Base-by-base conservation (phyloP, 2,113 vertebrate species). In the Bucco capensis region DNA sequence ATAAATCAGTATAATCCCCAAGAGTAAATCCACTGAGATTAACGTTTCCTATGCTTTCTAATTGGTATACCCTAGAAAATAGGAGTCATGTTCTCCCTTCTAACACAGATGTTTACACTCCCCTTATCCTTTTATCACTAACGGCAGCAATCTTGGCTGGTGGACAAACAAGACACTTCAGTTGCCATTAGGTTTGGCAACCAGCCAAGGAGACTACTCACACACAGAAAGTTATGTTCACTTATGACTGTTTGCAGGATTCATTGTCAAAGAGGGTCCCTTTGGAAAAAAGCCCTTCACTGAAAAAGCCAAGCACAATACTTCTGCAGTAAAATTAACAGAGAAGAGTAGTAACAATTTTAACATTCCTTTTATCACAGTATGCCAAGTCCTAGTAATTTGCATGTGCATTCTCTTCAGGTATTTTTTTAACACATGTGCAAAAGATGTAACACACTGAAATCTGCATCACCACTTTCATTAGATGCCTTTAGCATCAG, bases 61-160 rank as follows among this genome's bases (percentile, higher is more conserved):
- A 84, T 75, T 89, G 84, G 37, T 65, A 56, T 42, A 91, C 69
- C 65, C 72, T 61, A 80, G 84, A 86, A 95, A 93, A 94, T 0
- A 72, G 47, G 74, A 93, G 67, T 71, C 7, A 8, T 9, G 3
- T 53, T 89, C 69, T 75, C 53, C 85, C 74, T 76, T 78, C 86
- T 44, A 74, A 93, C 76, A 85, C 80, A 92, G 89, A 94, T 91
- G 88, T 96, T 95, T 94, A 94, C 88, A 66, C 65, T 94, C 83
- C 62, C 50, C 67, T 42, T 72, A 58, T 0, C 77, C 84, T 93
- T 94, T 94, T 96, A 95, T 95, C 93, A 92, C 78, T 62, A 95
- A 93, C 50, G 4, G 86, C 92, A 95, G 89, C 77, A 96, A 93
- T 92, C 85, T 90, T 95, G 92, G 90, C 92, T 12, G 19, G 30